A percentile compares a stretch with the other conserved stretches of the same genome.
Evolutionary conservation across 1,140 invertebrate genomes (phyloP).

Genomic region (Tetraneura akinire): DNA sequence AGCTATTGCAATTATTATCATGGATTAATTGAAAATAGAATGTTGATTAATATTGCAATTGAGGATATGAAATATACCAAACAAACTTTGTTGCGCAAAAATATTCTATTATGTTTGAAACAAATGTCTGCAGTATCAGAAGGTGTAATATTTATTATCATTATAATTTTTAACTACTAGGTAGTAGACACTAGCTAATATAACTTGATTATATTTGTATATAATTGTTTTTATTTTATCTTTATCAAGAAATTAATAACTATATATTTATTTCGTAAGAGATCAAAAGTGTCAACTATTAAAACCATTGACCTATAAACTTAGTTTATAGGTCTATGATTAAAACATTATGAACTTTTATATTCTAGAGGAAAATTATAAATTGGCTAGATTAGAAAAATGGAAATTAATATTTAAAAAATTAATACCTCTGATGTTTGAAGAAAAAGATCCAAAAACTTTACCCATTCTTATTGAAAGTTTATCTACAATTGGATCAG

Average conservation of each 20-base stretch:
- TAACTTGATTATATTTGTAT: too few relatives aligned
- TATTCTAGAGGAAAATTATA: constrained; percentile 14
- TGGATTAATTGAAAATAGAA: constrained; percentile 46
- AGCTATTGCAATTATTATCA: constrained; percentile 36
- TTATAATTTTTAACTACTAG: neutral
- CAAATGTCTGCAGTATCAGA: constrained; percentile 42
- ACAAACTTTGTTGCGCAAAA: constrained; percentile 45
- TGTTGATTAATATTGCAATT: constrained; percentile 45
- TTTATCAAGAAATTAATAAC: too few relatives aligned
- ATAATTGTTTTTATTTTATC: too few relatives aligned
- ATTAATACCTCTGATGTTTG: constrained; percentile 33
- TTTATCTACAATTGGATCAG: constrained; percentile 43
- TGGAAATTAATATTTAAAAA: constrained; percentile 44
- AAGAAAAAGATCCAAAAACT: constrained; percentile 19
- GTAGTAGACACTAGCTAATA: too few relatives aligned
- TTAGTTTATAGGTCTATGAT: too few relatives aligned
- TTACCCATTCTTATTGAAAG: constrained; percentile 43
- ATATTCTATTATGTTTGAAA: constrained; percentile 26
- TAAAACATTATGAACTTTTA: too few relatives aligned
- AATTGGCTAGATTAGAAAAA: constrained; percentile 40
- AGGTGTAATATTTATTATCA: neutral
- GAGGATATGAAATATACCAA: constrained; percentile 44
- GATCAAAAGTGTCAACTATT: too few relatives aligned
- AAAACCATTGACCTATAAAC: too few relatives aligned
- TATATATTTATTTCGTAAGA: too few relatives aligned